Evolutionary conservation across 2,888 invertebrate species (phyloP), one percentile per base, ranked within the genome.

Genomic region (Drosophila barbarae): DNA sequence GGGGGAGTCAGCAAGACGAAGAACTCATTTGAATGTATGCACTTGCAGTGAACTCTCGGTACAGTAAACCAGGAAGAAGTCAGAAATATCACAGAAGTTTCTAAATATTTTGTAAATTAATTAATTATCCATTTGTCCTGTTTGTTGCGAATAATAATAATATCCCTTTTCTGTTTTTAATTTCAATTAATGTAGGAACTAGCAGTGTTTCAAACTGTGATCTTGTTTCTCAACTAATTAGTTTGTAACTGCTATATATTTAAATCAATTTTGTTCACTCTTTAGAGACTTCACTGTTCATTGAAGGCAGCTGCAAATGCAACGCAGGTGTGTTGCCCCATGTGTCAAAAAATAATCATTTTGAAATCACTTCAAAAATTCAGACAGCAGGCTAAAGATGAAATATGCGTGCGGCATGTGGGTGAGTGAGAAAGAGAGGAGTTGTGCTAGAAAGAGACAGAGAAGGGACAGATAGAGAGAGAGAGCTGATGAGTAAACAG

Each of bases 291-390:
- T 18, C 5, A 46, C 46, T 46, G 46, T 8, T 46, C 30, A 35
- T 32, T 44, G 49, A 32, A 67, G 71, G 79, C 79, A 79, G 84
- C 79, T 79, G 79, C 84, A 81, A 74, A 81, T 71, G 70, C 70
- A 72, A 63, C 66, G 79, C 80, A 84, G 85, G 85, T 84, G 85
- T 84, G 79, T 84, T 79, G 82, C 70, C 76, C 82, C 76, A 81
- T 77, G 79, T 79, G 79, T 79, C 79, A 79, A 84, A 84, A 84
- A 79, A 79, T 81, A 84, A 84, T 79, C 84, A 79, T 81, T 84
- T 79, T 63, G 76, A 79, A 79, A 79, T 79, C 79, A 84, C 82
- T 84, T 79, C 83, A 80, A 58, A 54, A 53, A 52, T 38, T 46
- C 44, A 60, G 68, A 56, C 65, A 55, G 28, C 49, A 54, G 50